A percentile compares a stretch with the other conserved stretches of the same genome.
Conservation (phyloP, 2,797 vertebrate species). For the Rhynchonycteris naso region DNA sequence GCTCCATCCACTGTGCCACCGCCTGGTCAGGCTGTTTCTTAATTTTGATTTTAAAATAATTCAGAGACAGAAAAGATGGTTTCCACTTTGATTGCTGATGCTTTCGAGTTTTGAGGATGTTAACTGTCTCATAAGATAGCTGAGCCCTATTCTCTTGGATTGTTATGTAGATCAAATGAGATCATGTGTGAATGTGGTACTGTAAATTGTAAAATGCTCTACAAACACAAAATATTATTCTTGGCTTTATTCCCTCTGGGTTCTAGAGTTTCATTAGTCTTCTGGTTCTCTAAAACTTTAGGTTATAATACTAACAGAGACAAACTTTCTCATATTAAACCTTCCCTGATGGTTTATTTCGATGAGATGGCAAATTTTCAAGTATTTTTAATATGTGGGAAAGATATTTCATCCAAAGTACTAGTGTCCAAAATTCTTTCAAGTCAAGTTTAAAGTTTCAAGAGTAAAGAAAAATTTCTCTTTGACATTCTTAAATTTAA, state of each 20-base stretch:
- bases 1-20: too few species aligned
- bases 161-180: not conserved
- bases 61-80: not conserved
- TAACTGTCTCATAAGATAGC: not conserved
- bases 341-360: constrained; percentile 36
- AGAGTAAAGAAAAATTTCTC: constrained; percentile 53
- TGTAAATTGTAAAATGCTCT: not conserved
- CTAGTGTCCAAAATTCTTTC: constrained; percentile 38
- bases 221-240: not conserved
- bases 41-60: constrained; percentile 28
- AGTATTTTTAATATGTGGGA: constrained; percentile 36
- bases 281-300: not conserved
- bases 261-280: not conserved
- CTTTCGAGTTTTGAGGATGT: not conserved
- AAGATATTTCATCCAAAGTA: constrained; percentile 58
- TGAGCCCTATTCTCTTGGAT: not conserved
- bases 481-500: constrained; percentile 60
- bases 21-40: too few species aligned
- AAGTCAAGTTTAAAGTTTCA: constrained; percentile 59
- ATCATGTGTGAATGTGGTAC: not conserved
- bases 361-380: not conserved
- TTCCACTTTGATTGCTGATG: constrained; percentile 5
- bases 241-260: not conserved
- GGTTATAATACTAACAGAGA: not conserved
- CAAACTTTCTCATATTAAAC: not conserved